Percentiles rank a stretch among this genome's conserved stretches.
phyloP scores from a whole-genome alignment of 2,888 invertebrate genomes.

The Drosophila kanekoi region DNA sequence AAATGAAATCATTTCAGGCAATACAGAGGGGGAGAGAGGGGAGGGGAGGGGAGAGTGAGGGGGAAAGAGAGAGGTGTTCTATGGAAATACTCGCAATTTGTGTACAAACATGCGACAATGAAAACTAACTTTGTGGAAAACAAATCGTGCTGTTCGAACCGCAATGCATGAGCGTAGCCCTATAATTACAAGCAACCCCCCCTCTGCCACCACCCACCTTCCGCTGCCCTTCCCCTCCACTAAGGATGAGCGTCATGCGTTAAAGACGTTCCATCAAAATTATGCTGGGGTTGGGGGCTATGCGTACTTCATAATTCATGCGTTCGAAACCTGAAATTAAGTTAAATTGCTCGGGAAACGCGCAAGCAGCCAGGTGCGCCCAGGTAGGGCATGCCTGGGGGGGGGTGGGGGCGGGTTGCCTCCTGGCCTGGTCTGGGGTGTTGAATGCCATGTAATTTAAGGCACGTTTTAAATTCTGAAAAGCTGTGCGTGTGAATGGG shows the following conservation, averaged over 20 bases:
- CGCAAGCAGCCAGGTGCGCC: conserved; percentile 45
- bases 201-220: too few relatives aligned
- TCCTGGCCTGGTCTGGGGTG: conserved; percentile 38
- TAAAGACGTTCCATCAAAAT: conserved; percentile 56
- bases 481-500: conserved; percentile 72
- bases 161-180: conserved; percentile 13
- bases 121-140: conserved; percentile 75
- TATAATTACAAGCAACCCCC: conserved; percentile 46
- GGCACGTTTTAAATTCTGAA: conserved; percentile 61
- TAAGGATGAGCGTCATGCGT: conserved; percentile 70
- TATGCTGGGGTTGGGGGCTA: not conserved
- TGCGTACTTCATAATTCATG: conserved; percentile 68
- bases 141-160: conserved; percentile 63
- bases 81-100: conserved; percentile 59
- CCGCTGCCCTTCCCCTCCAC: too few relatives aligned
- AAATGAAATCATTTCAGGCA: conserved; percentile 70
- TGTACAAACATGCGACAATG: conserved; percentile 80
- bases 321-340: conserved; percentile 61
- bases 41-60: accelerated
- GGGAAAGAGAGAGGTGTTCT: too few relatives aligned
- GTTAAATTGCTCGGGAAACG: conserved; percentile 71
- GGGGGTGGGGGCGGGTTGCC: not conserved
- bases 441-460: conserved; percentile 72
- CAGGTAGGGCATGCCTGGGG: conserved; percentile 4
- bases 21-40: not conserved